phyloP scores from a whole-genome alignment of 2,797 vertebrate species.

The Crocodylus rhombifer region DNA sequence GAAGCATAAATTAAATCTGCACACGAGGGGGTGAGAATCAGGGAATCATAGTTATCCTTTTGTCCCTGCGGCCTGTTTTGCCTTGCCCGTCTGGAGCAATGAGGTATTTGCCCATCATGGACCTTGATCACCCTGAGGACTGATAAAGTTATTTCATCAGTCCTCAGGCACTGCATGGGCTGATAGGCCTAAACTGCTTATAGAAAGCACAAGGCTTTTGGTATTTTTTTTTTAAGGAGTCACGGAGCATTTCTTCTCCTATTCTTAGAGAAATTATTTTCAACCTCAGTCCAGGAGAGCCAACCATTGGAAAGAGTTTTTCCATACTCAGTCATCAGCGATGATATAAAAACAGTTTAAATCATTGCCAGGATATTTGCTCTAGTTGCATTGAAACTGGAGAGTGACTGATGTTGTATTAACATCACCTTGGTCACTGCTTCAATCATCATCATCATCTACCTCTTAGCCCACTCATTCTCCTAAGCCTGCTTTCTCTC shows the following conservation, averaged over 20 bases:
- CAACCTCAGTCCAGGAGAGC: too few species aligned
- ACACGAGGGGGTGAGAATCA: too few species aligned
- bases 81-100: too few species aligned
- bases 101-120: too few species aligned
- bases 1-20: too few species aligned
- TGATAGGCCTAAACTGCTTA: not conserved
- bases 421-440: not conserved
- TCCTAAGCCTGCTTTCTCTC: not conserved
- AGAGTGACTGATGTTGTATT: not conserved
- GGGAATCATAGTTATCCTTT: not conserved
- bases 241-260: not conserved
- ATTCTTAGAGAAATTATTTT: not conserved
- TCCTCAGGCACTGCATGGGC: too few species aligned
- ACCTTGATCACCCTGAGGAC: not conserved
- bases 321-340: not conserved
- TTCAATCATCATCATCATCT: not conserved
- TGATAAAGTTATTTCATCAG: not conserved
- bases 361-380: too few species aligned
- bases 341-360: too few species aligned
- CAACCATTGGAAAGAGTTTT: not conserved
- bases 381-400: not conserved
- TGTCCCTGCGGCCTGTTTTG: not conserved
- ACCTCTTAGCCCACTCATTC: not conserved
- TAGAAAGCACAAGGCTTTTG: not conserved
- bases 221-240: too few species aligned